A percentile compares a stretch with the other conserved stretches of the same genome.
Conservation (phyloP, 2,113 vertebrate species). For the Otis tarda region DNA sequence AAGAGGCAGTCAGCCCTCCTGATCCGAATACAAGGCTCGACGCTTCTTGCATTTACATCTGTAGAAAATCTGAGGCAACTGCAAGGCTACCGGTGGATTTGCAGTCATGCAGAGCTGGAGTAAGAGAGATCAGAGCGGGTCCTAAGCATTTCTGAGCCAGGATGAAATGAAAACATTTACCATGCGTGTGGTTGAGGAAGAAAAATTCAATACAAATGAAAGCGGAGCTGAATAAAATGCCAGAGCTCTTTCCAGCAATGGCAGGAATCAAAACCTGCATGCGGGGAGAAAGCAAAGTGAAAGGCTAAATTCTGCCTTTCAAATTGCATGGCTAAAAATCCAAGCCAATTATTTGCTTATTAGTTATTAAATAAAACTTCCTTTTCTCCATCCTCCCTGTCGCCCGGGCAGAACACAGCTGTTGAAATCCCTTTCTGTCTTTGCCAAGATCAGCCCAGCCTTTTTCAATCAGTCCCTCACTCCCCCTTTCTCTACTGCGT, state of each 20-base stretch:
- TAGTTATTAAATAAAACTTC: background rate
- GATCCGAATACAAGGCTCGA: background rate
- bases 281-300: background rate
- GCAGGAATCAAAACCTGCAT: background rate
- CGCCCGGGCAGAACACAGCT: background rate
- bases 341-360: background rate
- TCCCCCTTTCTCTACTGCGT: background rate
- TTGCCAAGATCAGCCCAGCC: background rate
- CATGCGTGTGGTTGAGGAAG: background rate
- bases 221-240: background rate
- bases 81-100: background rate
- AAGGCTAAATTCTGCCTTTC: background rate
- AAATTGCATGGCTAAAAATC: background rate
- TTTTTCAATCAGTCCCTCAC: background rate
- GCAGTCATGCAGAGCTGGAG: background rate
- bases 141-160: background rate
- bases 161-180: background rate
- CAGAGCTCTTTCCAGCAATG: background rate
- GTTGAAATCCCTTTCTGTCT: background rate
- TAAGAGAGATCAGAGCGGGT: background rate
- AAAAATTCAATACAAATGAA: background rate
- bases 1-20: constrained; percentile 21
- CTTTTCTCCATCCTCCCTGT: background rate
- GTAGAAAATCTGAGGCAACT: background rate
- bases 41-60: background rate